These are phyloP conservation scores for Argentina silus DNA, from an alignment of 2,797 vertebrate species.

Conservation along the genomic window DNA sequence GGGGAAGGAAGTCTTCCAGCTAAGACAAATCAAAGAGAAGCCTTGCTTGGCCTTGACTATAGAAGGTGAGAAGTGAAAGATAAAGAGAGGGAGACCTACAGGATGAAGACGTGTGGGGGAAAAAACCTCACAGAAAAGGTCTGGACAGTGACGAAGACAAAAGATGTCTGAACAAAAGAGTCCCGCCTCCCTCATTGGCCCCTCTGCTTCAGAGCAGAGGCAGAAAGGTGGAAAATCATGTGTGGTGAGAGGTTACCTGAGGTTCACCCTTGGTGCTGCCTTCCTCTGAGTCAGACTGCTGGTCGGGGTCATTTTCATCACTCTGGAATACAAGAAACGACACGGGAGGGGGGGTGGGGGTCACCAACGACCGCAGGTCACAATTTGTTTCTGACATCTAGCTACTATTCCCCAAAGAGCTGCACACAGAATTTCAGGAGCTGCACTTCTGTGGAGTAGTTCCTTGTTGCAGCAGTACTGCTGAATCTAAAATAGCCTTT, in stretches of 20 bases:
- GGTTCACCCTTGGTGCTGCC: constrained; percentile 89
- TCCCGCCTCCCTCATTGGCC: too few species aligned
- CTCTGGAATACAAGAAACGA: constrained; percentile 77
- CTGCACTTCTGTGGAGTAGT: neutral
- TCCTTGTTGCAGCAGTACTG: neutral
- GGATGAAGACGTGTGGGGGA: neutral
- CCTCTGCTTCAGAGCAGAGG: neutral
- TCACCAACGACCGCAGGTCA: neutral
- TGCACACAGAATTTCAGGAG: neutral
- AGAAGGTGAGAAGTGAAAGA: constrained; percentile 31
- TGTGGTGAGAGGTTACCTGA: constrained; percentile 86
- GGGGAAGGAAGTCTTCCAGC: constrained; percentile 32
- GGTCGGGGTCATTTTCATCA: constrained; percentile 95
- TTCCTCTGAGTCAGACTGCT: constrained; percentile 92
- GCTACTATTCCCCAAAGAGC: neutral
- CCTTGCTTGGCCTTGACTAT: constrained; percentile 23
- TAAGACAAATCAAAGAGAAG: constrained; percentile 44
- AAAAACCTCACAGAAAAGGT: neutral
- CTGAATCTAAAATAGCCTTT: neutral
- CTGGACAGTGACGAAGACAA: too few species aligned
- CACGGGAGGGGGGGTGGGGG: neutral
- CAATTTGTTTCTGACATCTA: too few species aligned
- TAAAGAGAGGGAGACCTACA: neutral
- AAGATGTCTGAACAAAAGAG: too few species aligned
- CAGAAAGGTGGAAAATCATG: too few species aligned